Evolutionary conservation across 2,888 invertebrate genomes (phyloP).

Genomic region (Rhopalosiphum nymphaeae): DNA sequence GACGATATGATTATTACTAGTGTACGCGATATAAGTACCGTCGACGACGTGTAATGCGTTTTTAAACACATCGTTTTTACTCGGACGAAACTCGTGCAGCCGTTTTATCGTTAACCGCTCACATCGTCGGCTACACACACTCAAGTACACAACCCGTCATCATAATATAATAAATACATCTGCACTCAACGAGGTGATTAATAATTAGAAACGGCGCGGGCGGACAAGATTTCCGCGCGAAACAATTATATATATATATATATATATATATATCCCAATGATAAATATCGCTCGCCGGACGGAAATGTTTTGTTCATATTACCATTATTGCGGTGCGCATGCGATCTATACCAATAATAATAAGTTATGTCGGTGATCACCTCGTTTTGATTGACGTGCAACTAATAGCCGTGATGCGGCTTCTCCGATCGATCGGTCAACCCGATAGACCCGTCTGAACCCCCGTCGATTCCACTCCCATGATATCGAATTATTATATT

Average conservation of each 20-base stretch:
- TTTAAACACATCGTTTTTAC: constrained; percentile 48
- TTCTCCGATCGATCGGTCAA: constrained; percentile 5
- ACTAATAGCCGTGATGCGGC: constrained; percentile 8
- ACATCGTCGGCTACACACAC: background rate
- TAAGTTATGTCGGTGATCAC: background rate
- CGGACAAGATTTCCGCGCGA: background rate
- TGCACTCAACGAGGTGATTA: constrained; percentile 29
- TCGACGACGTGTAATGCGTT: constrained; percentile 51
- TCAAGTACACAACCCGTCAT: background rate
- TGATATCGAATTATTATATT: background rate
- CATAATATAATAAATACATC: background rate
- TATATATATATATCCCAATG: too few relatives aligned
- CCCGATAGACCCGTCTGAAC: background rate
- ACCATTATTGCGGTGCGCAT: too few relatives aligned
- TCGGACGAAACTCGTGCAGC: background rate
- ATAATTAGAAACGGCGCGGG: constrained; percentile 24
- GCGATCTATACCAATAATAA: background rate
- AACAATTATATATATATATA: background rate
- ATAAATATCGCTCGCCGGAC: background rate
- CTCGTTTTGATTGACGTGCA: constrained; percentile 35
- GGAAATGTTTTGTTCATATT: background rate
- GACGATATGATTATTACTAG: constrained; percentile 9
- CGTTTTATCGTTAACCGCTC: background rate
- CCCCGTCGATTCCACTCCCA: constrained; percentile 30
- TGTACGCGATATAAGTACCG: constrained; percentile 28